Conservation (phyloP, 2,888 invertebrate species). For the Eubasilissa splendida region DNA sequence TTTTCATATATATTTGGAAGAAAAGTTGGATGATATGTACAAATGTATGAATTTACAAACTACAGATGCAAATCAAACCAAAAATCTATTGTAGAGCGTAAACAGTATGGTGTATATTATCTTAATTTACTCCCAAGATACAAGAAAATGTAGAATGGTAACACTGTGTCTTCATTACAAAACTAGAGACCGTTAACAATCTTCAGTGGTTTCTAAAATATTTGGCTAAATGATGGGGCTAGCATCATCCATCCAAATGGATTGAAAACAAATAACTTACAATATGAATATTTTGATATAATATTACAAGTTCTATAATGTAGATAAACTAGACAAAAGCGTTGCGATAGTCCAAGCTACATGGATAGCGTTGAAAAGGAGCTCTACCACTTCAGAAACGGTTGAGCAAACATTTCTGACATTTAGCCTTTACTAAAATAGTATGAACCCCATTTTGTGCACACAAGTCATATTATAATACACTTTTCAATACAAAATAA, state of each 20-base stretch:
- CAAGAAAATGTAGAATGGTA: slow-evolving; percentile 40
- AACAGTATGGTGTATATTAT: slow-evolving; percentile 17
- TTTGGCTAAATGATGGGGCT: neutral
- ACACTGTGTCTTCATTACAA: slow-evolving; percentile 35
- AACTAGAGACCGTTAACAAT: slow-evolving; percentile 5
- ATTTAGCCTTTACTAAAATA: neutral
- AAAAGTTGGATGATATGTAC: too few relatives aligned
- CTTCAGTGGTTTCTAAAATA: neutral
- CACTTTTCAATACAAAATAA: too few relatives aligned
- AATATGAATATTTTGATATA: slow-evolving; percentile 3
- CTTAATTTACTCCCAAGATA: slow-evolving; percentile 5
- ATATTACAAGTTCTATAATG: slow-evolving; percentile 5
- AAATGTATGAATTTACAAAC: slow-evolving; percentile 28
- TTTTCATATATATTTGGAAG: too few relatives aligned
- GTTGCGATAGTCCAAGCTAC: neutral
- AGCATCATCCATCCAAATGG: slow-evolving; percentile 1
- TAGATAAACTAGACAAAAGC: slow-evolving; percentile 2
- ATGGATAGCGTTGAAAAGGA: neutral
- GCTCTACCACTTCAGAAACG: neutral
- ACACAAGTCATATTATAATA: too few relatives aligned
- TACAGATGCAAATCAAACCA: slow-evolving; percentile 34
- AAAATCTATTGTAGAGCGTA: slow-evolving; percentile 39
- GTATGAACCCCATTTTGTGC: too few relatives aligned
- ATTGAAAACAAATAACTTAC: neutral
- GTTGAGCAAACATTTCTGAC: neutral